These are phyloP conservation scores for Cryptus armator DNA, from an alignment of 2,888 invertebrate species.

Conservation along the genomic window DNA sequence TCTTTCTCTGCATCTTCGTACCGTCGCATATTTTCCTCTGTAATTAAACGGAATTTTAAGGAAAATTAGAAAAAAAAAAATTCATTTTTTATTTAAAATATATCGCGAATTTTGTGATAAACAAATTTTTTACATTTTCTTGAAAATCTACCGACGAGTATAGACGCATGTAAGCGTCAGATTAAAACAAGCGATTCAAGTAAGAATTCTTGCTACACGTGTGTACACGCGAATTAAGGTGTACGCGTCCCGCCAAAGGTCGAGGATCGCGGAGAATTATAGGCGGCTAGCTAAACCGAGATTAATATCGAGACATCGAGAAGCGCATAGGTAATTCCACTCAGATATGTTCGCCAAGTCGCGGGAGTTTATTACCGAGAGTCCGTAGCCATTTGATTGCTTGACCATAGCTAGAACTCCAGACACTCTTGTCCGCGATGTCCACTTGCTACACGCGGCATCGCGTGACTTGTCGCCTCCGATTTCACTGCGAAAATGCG, in stretches of 20 bases:
- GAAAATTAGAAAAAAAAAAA: conserved; percentile 24
- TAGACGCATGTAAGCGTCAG: background rate
- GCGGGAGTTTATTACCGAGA: conserved; percentile 61
- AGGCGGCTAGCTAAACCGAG: conserved; percentile 68
- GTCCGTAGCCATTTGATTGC: conserved; percentile 55
- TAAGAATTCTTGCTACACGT: background rate
- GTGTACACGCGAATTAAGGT: conserved; percentile 2
- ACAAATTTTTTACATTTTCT: too few relatives aligned
- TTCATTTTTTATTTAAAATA: too few relatives aligned
- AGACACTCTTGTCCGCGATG: conserved; percentile 21
- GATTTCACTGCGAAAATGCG: conserved; percentile 78
- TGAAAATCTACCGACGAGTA: background rate
- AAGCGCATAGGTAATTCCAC: conserved; percentile 29
- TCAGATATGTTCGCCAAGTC: conserved; percentile 7
- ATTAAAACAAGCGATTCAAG: conserved; percentile 11
- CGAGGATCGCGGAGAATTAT: conserved; percentile 63
- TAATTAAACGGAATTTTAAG: conserved; percentile 80
- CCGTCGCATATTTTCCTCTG: conserved; percentile 99
- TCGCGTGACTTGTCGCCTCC: conserved; percentile 74
- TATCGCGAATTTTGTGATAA: too few relatives aligned
- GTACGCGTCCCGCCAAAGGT: conserved; percentile 55
- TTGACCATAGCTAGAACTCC: conserved; percentile 44
- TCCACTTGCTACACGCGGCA: conserved; percentile 44
- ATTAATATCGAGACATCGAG: conserved; percentile 71
- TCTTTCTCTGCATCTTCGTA: conserved; percentile 95